Conservation (phyloP, 2,797 vertebrate genomes). For the Phaenicophaeus curvirostris region DNA sequence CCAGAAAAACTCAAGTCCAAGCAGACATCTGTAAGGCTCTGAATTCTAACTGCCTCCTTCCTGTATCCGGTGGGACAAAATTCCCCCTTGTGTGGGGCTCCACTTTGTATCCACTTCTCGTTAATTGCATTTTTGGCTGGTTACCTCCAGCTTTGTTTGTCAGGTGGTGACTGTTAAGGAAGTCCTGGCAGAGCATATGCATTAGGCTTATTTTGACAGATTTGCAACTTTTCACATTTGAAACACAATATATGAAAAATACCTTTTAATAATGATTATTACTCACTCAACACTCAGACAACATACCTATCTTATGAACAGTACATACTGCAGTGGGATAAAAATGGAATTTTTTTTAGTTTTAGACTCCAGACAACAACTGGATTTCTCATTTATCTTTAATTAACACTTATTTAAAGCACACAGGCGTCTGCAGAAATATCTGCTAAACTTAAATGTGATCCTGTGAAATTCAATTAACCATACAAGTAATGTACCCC, state of each 20-base stretch:
- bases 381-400: neutral
- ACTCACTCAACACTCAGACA: neutral
- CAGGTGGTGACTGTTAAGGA: neutral
- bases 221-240: neutral
- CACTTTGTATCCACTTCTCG: neutral
- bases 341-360: neutral
- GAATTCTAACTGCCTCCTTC: neutral
- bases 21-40: neutral
- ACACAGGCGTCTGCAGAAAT: neutral
- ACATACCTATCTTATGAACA: neutral
- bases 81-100: neutral
- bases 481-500: neutral
- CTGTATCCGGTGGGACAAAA: neutral
- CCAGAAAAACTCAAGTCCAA: neutral
- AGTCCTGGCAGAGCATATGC: neutral
- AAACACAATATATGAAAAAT: neutral
- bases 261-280: neutral
- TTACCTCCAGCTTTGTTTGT: neutral
- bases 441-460: neutral
- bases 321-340: neutral
- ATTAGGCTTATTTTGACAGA: neutral
- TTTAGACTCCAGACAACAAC: neutral
- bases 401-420: neutral
- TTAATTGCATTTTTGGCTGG: neutral
- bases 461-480: neutral